phyloP scores from a whole-genome alignment of 2,797 vertebrate genomes.

The Cirrhinus molitorella region DNA sequence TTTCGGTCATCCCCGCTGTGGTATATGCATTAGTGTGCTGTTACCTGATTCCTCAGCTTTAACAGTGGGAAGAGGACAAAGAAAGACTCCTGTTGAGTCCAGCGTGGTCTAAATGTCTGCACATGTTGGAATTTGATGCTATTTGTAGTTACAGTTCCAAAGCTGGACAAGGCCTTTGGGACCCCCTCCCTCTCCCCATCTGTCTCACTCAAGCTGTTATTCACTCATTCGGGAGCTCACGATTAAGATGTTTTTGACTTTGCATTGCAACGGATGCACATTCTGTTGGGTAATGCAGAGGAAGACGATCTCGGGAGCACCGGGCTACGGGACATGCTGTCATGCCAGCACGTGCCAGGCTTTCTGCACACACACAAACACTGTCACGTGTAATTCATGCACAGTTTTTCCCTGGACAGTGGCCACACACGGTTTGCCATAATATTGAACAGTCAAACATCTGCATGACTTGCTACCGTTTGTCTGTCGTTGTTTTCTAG shows the following conservation, averaged over 20 bases:
- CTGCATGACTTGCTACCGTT: background rate
- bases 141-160: conserved; percentile 59
- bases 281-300: background rate
- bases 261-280: background rate
- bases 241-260: background rate
- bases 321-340: background rate
- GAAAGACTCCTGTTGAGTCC: conserved; percentile 55
- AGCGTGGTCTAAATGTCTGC: conserved; percentile 61
- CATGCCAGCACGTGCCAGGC: background rate
- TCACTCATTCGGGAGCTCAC: conserved; percentile 5
- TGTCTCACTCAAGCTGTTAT: conserved; percentile 20
- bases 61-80: conserved; percentile 38
- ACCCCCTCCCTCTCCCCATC: conserved; percentile 23
- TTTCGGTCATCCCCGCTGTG: background rate
- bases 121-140: conserved; percentile 60
- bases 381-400: background rate
- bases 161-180: conserved; percentile 51
- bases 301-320: background rate
- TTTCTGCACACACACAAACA: conserved; percentile 1
- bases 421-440: background rate
- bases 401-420: background rate
- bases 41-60: conserved; percentile 23
- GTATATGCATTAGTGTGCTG: conserved; percentile 25
- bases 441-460: background rate
- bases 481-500: background rate